Percentiles rank a stretch among this genome's conserved stretches.
These are phyloP conservation scores for Nothoprocta pentlandii DNA, from an alignment of 2,113 vertebrate species.

Conservation along the genomic window DNA sequence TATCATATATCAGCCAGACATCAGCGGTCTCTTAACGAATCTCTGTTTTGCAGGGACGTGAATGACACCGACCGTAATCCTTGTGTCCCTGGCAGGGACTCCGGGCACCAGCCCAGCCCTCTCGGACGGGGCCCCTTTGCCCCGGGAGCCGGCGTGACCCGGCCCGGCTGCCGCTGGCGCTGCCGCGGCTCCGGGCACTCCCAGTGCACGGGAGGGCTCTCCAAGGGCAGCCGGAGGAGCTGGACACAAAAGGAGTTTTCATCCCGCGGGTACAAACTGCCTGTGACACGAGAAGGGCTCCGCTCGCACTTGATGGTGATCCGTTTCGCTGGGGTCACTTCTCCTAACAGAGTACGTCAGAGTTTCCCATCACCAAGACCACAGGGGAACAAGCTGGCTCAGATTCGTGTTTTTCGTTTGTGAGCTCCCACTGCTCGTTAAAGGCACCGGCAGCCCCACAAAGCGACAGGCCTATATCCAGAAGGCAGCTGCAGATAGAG, in stretches of 20 bases:
- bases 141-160: neutral
- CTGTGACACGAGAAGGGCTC: neutral
- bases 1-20: neutral
- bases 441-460: neutral
- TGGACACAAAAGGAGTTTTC: neutral
- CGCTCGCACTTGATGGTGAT: rapidly evolving
- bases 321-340: neutral
- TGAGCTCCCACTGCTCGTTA: neutral
- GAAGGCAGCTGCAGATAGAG: neutral
- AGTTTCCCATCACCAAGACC: neutral
- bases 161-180: too few relatives aligned
- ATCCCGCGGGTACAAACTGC: neutral
- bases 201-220: neutral
- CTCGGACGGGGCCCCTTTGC: neutral
- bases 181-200: neutral
- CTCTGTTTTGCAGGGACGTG: neutral
- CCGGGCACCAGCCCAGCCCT: neutral
- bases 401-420: neutral
- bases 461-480: neutral
- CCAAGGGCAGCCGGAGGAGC: rapidly evolving
- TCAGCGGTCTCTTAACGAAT: neutral
- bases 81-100: rapidly evolving
- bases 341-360: neutral
- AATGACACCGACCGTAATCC: neutral
- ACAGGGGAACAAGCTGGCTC: neutral